phyloP scores from a whole-genome alignment of 2,113 vertebrate species.

The Lynx canadensis region DNA sequence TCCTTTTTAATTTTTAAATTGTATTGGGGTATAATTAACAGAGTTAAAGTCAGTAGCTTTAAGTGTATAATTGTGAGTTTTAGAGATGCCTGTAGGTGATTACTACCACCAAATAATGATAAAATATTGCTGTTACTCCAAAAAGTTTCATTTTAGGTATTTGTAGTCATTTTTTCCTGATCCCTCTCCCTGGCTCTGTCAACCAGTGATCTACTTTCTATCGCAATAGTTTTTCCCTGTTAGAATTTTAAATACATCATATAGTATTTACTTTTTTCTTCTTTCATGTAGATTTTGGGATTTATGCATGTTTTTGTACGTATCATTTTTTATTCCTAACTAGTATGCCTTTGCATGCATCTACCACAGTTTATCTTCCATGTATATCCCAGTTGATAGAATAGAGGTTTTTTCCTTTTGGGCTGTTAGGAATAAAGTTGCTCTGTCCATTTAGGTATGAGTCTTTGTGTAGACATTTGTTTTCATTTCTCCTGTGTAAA shows the following conservation, averaged over 20 bases:
- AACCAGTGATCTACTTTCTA: background rate
- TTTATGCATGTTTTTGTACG: background rate
- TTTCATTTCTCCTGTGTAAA: too few species aligned
- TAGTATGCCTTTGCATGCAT: background rate
- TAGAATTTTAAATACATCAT: background rate
- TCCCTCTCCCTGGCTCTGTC: too few species aligned
- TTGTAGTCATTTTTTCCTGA: background rate
- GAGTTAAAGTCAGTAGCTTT: background rate
- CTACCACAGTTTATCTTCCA: background rate
- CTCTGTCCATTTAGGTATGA: background rate
- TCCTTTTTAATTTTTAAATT: background rate
- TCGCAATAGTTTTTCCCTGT: background rate
- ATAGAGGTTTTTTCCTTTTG: too few species aligned
- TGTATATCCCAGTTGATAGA: background rate
- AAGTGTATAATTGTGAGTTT: background rate
- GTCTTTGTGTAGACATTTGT: background rate
- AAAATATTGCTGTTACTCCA: background rate
- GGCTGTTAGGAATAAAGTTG: background rate
- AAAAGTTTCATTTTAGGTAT: background rate
- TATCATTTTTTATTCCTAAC: background rate
- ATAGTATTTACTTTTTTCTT: background rate
- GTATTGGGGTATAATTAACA: background rate
- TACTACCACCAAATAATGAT: background rate
- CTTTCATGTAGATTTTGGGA: background rate
- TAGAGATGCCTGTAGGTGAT: background rate